Base-by-base conservation (phyloP, 2,888 invertebrate genomes). In the Capitulum mitella region DNA sequence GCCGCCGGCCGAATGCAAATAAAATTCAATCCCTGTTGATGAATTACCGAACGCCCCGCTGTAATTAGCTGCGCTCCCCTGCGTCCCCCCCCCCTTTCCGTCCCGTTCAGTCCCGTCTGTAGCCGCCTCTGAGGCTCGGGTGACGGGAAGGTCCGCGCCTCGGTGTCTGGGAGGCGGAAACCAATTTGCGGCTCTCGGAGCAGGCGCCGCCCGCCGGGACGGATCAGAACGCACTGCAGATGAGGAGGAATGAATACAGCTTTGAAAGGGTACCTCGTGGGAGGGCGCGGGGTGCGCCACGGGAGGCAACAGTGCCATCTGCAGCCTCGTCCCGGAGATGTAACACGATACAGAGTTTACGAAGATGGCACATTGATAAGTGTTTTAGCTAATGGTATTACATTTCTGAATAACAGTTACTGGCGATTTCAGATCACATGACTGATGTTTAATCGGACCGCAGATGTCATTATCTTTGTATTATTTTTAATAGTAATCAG, bases 241-340 rank as follows among this genome's bases (percentile, higher is more conserved):
- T 70, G 70, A 70, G 70, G 70, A 70, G 37, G 37, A 70, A 70
- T 70, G 70, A 40, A 40, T 37, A 6, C 10, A 37, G 26, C 6
- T 70, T 40, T 37, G 70, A 70, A 26, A 70, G 70, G 37, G 40
- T n/a, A n/a, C n/a, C n/a, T n/a, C n/a, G n/a, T n/a, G n/a, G n/a
- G n/a, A n/a, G 29, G 10, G n/a, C 58, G 58, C 58, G 10, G 58
- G n/a, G 29, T 5, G n/a, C n/a, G 43, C 43, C 43, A 43, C 43
- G 43, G n/a, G n/a, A n/a, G n/a, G n/a, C n/a, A n/a, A n/a, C n/a
- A n/a, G n/a, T n/a, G n/a, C n/a, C n/a, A n/a, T n/a, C n/a, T n/a
- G n/a, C n/a, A n/a, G n/a, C n/a, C n/a, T n/a, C n/a, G n/a, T n/a
- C n/a, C n/a, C n/a, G n/a, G n/a, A n/a, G n/a, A n/a, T n/a, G n/a